These are phyloP conservation scores for Didymodactylos carnosus DNA, from an alignment of 2,888 invertebrate species.

Conservation along the genomic window DNA sequence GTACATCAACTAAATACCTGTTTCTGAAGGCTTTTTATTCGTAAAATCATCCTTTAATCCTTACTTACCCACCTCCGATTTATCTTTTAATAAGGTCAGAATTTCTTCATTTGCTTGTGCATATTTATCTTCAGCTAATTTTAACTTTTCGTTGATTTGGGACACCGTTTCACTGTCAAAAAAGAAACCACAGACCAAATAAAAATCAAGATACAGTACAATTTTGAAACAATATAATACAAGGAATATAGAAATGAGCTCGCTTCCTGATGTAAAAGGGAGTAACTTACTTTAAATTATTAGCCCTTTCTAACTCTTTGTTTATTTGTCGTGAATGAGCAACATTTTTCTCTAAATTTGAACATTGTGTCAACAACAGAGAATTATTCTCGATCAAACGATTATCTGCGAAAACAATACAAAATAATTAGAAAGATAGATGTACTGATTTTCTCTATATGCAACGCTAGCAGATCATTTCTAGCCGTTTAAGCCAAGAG, in stretches of 20 bases:
- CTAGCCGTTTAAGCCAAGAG: too few relatives aligned
- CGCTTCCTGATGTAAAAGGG: too few relatives aligned
- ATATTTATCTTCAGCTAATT: background rate
- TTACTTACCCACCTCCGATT: background rate
- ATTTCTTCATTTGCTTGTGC: background rate
- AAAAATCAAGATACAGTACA: too few relatives aligned
- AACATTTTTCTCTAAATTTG: background rate
- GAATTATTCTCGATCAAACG: background rate
- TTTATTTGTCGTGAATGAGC: background rate
- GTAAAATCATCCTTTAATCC: background rate
- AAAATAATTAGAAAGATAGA: background rate
- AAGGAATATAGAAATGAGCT: too few relatives aligned
- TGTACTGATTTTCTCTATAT: too few relatives aligned
- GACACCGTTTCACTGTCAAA: too few relatives aligned
- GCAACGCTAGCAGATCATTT: too few relatives aligned
- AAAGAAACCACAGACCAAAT: too few relatives aligned
- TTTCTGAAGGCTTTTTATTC: too few relatives aligned
- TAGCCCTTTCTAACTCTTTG: background rate
- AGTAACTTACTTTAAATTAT: too few relatives aligned
- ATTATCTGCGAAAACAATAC: background rate
- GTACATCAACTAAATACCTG: too few relatives aligned
- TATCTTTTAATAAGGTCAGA: background rate
- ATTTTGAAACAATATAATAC: too few relatives aligned
- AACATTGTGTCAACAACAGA: background rate
- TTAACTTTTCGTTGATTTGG: background rate